These are phyloP conservation scores for Aphodius sticticus DNA, from an alignment of 2,888 invertebrate species.

Conservation along the genomic window DNA sequence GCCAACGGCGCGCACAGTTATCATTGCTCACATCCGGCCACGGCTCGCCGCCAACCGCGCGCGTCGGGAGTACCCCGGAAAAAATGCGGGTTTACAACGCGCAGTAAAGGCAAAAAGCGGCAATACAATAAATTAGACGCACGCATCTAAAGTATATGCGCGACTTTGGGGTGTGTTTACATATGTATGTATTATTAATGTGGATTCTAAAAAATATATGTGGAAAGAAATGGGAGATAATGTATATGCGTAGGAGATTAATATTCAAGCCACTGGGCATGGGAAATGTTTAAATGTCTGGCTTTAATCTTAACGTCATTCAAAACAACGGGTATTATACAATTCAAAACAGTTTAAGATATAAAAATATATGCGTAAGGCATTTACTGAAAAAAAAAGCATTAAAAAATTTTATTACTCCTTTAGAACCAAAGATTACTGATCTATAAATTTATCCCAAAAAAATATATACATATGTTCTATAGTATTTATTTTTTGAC, in stretches of 20 bases:
- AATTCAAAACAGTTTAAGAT: no score
- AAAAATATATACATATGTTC: no score
- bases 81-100: not conserved
- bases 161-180: not conserved
- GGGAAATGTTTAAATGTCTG: not conserved
- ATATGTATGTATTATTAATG: not conserved
- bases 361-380: no score
- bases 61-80: not conserved
- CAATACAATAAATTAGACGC: slow-evolving; percentile 4
- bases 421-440: no score
- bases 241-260: not conserved
- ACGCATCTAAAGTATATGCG: not conserved
- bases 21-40: not conserved
- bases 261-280: not conserved
- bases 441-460: no score
- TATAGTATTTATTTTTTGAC: no score
- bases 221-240: not conserved
- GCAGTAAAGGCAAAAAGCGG: not conserved
- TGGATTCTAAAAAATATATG: not conserved
- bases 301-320: no score
- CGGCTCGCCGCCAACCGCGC: not conserved
- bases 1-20: not conserved
- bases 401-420: no score
- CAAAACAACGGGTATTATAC: no score
- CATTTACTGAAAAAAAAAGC: no score